Conservation (phyloP, 2,797 vertebrate species). For the Spondyliosoma cantharus region DNA sequence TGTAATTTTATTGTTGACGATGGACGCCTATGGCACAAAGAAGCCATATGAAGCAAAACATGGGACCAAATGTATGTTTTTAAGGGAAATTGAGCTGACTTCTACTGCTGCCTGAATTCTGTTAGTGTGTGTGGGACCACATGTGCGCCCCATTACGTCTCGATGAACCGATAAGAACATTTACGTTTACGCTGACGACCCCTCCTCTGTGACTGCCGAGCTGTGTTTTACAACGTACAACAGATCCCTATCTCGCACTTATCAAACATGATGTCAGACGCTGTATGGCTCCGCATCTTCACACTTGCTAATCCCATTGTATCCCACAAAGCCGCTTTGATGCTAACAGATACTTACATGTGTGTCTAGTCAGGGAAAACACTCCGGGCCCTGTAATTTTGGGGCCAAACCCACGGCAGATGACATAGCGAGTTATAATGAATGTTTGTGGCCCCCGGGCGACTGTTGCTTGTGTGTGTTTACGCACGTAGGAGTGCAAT, state of each 20-base stretch:
- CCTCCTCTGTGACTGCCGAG: slow-evolving; percentile 41
- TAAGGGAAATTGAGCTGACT: background rate
- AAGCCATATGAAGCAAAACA: background rate
- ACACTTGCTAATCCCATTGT: slow-evolving; percentile 77
- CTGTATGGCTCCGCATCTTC: slow-evolving; percentile 64
- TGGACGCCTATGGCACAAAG: background rate
- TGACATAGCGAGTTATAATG: slow-evolving; percentile 79
- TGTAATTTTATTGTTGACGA: slow-evolving; percentile 1
- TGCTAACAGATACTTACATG: slow-evolving; percentile 78
- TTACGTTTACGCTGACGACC: slow-evolving; percentile 34
- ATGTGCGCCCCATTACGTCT: background rate
- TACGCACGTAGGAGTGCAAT: slow-evolving; percentile 47
- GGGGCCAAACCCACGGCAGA: slow-evolving; percentile 74
- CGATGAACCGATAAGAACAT: slow-evolving; percentile 35
- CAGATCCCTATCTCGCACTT: slow-evolving; percentile 64
- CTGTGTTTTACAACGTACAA: slow-evolving; percentile 48
- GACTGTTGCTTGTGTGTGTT: slow-evolving; percentile 51
- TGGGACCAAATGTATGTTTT: background rate
- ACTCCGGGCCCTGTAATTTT: slow-evolving; percentile 75
- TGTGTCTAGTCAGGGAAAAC: slow-evolving; percentile 79
- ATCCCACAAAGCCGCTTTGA: slow-evolving; percentile 76
- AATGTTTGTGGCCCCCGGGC: slow-evolving; percentile 74
- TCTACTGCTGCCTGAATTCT: background rate
- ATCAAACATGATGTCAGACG: slow-evolving; percentile 64
- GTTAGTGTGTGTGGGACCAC: background rate